These are phyloP conservation scores for Otolemur garnettii DNA, from an alignment of 2,113 vertebrate species.

Conservation along the genomic window DNA sequence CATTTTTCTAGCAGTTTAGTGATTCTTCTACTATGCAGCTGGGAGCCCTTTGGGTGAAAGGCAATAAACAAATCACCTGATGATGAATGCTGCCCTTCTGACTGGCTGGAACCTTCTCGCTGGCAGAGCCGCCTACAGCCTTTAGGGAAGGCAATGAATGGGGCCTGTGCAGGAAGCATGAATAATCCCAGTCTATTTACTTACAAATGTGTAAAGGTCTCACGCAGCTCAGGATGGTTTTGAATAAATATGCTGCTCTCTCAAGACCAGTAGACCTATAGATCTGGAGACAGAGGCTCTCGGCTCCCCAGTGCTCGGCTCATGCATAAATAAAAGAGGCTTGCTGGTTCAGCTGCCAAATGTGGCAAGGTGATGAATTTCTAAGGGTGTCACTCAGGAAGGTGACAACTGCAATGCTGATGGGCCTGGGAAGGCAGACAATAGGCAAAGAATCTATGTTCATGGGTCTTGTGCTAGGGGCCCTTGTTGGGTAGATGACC, in stretches of 20 bases:
- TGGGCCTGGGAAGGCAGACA: not conserved
- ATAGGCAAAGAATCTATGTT: not conserved
- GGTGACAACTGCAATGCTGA: constrained; percentile 19
- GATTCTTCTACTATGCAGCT: not conserved
- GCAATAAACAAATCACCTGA: constrained; percentile 35
- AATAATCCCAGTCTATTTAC: constrained; percentile 67
- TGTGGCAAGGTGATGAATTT: constrained; percentile 69
- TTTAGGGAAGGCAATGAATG: constrained; percentile 56
- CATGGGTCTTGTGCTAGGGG: not conserved
- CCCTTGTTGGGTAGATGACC: not conserved
- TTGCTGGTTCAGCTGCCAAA: constrained; percentile 60
- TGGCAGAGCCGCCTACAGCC: not conserved
- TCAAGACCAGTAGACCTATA: constrained; percentile 51
- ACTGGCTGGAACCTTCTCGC: constrained; percentile 31
- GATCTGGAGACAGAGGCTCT: constrained; percentile 44
- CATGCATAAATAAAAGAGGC: constrained; percentile 73
- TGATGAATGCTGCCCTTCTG: constrained; percentile 41
- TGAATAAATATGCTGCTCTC: constrained; percentile 71
- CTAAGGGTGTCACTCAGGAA: constrained; percentile 68
- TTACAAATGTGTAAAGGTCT: constrained; percentile 72
- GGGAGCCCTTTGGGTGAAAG: constrained; percentile 34
- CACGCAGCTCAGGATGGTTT: constrained; percentile 56
- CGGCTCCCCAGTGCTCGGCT: constrained; percentile 65
- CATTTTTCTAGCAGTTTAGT: constrained; percentile 37
- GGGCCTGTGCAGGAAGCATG: not conserved